A percentile compares a stretch with the other conserved stretches of the same genome.
Evolutionary conservation across 2,888 invertebrate genomes (phyloP).

Genomic region (Nomada fabriciana): DNA sequence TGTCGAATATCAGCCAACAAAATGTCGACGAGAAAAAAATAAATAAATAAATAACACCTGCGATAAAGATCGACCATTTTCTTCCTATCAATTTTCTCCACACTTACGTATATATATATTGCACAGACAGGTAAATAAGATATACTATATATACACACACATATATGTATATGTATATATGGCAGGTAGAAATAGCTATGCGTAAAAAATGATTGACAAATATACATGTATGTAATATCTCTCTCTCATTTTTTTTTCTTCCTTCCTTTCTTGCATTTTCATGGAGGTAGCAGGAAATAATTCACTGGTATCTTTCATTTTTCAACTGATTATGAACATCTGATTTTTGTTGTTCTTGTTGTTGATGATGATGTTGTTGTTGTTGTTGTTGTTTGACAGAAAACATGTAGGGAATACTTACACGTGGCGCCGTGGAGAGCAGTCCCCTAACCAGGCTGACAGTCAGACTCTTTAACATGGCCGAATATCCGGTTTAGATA

Average conservation of each 20-base stretch:
- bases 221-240: not conserved
- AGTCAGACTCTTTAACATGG: slow-evolving; percentile 50
- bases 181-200: not conserved
- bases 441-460: slow-evolving; percentile 58
- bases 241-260: slow-evolving; percentile 41
- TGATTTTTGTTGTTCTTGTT: not conserved
- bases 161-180: not conserved
- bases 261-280: slow-evolving; percentile 62
- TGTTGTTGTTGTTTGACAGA: slow-evolving; percentile 41
- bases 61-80: not conserved
- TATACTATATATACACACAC: not conserved
- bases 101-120: not conserved
- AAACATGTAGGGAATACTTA: slow-evolving; percentile 70
- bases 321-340: not conserved
- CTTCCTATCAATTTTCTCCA: not conserved
- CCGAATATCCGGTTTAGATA: slow-evolving; percentile 51
- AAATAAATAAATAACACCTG: not conserved
- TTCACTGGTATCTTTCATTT: not conserved
- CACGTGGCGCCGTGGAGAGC: slow-evolving; percentile 56
- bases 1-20: slow-evolving; percentile 21
- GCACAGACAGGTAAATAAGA: not conserved
- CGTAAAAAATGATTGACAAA: not conserved
- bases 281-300: slow-evolving; percentile 41
- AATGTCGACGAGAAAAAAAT: not conserved
- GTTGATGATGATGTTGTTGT: no score